Base-by-base conservation (phyloP, 2,113 vertebrate species). In the Panthera leo region DNA sequence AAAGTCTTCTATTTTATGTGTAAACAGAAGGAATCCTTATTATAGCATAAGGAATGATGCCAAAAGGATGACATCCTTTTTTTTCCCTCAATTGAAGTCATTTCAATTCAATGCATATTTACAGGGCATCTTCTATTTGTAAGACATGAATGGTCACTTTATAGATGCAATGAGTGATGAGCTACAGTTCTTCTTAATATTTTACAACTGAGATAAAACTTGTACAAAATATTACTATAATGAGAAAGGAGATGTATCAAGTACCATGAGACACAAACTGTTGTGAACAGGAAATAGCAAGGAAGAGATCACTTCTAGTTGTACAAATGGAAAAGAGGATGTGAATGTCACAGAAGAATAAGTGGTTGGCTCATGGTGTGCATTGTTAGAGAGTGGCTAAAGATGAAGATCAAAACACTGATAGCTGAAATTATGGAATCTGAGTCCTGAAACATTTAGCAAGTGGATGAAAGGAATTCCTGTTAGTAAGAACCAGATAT, bases 1-100 rank as follows among this genome's bases (percentile, higher is more conserved):
- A 98, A 98, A 97, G 90, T 97, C 68, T 97, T 93, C 94, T 98
- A 85, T 97, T 97, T 98, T 98, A 97, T 97, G 91, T 97, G 85
- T 96, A 97, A 98, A 94, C 85, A 97, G 97, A 98, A 97, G 68
- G 91, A 98, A 42, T 73, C 80, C 91, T 97, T 98, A 98, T 97
- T 98, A 98, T 55, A 78, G 45, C 34, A 36, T 91, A 95, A 98
- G 89, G 94, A 95, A 95, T 84, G 83, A 31, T 94, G 42, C 89
- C 84, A 92, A 85, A 75, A 85, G 55, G 18, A 82, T 63, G 10
- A 4, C 39, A 76, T 53, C 19, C 29, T 51, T 53, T n/a, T 96
- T 95, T 76, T 36, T 67, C 83, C 84, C 3, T 92, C 58, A 68
- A 16, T 63, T 48, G 23, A 87, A 96, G 58, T 36, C 31, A 86